A percentile compares a stretch with the other conserved stretches of the same genome.
These are phyloP conservation scores for Paramormyrops hopkinsi DNA, from an alignment of 2,797 vertebrate genomes.

Conservation along the genomic window DNA sequence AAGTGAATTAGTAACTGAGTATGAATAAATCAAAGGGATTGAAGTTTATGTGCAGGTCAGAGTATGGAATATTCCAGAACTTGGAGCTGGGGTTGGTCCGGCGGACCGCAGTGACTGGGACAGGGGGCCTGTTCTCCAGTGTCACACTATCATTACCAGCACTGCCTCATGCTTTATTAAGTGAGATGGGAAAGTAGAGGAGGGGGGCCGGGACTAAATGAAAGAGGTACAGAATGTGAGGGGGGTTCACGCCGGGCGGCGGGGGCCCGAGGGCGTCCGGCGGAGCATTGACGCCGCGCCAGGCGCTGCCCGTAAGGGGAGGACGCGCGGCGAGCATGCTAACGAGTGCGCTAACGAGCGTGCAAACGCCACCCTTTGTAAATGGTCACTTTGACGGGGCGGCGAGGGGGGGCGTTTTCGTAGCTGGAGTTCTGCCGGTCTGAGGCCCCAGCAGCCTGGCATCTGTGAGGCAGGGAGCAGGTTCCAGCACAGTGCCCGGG, in stretches of 20 bases:
- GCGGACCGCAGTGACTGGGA: constrained; percentile 3
- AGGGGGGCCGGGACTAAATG: background rate
- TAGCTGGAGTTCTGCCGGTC: background rate
- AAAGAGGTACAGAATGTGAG: background rate
- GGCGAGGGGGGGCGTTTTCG: background rate
- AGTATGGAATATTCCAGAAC: background rate
- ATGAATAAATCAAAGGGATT: background rate
- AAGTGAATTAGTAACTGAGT: background rate
- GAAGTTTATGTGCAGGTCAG: background rate
- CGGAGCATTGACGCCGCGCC: constrained; percentile 16
- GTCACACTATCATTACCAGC: background rate
- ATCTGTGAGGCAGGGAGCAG: background rate
- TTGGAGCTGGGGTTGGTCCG: background rate
- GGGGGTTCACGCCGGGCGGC: background rate
- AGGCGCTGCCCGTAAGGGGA: background rate
- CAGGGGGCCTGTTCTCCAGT: background rate
- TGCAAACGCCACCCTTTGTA: background rate
- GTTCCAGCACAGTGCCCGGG: background rate
- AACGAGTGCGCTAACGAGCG: background rate
- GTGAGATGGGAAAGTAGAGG: background rate
- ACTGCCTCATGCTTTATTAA: background rate
- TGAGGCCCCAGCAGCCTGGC: background rate
- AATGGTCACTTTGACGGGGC: background rate
- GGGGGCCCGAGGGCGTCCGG: constrained; percentile 24
- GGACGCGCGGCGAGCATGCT: background rate